Evolutionary conservation across 2,797 vertebrate genomes (phyloP).

Genomic region (Hirundo rustica): DNA sequence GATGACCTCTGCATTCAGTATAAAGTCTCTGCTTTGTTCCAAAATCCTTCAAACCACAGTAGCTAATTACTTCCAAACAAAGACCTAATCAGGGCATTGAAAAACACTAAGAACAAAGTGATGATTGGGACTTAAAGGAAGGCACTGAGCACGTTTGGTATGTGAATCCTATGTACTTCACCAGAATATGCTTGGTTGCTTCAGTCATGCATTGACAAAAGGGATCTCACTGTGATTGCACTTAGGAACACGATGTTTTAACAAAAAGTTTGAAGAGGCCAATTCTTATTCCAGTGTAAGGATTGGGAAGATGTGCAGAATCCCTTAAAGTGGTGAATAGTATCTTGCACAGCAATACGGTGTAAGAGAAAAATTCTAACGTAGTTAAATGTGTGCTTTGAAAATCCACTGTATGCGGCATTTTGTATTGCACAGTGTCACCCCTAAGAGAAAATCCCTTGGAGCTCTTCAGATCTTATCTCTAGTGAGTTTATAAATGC

Average conservation of each 20-base stretch:
- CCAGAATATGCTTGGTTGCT: slow-evolving; percentile 56
- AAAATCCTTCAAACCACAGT: slow-evolving; percentile 59
- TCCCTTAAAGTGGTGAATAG: slow-evolving; percentile 22
- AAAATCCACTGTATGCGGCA: slow-evolving; percentile 34
- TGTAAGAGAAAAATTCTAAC: neutral
- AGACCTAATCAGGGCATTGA: slow-evolving; percentile 55
- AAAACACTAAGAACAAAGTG: slow-evolving; percentile 65
- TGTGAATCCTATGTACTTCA: slow-evolving; percentile 45
- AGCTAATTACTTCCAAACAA: slow-evolving; percentile 68
- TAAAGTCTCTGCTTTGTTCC: slow-evolving; percentile 68
- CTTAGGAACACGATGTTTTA: slow-evolving; percentile 17
- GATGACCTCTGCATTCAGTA: slow-evolving; percentile 56
- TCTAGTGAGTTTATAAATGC: slow-evolving; percentile 20
- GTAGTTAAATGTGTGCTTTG: slow-evolving; percentile 31
- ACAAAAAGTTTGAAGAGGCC: slow-evolving; percentile 26
- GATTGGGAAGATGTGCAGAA: slow-evolving; percentile 14
- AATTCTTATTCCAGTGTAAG: neutral
- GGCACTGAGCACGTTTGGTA: slow-evolving; percentile 55
- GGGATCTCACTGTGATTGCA: slow-evolving; percentile 42
- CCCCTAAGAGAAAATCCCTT: neutral
- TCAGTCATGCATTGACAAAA: slow-evolving; percentile 40
- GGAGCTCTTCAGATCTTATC: slow-evolving; percentile 9
- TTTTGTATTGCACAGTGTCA: slow-evolving; percentile 54
- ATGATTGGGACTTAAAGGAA: slow-evolving; percentile 55
- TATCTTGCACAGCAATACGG: slow-evolving; percentile 46